Evolutionary conservation across 2,888 invertebrate genomes (phyloP).

Genomic region (Tiliacea citrago): DNA sequence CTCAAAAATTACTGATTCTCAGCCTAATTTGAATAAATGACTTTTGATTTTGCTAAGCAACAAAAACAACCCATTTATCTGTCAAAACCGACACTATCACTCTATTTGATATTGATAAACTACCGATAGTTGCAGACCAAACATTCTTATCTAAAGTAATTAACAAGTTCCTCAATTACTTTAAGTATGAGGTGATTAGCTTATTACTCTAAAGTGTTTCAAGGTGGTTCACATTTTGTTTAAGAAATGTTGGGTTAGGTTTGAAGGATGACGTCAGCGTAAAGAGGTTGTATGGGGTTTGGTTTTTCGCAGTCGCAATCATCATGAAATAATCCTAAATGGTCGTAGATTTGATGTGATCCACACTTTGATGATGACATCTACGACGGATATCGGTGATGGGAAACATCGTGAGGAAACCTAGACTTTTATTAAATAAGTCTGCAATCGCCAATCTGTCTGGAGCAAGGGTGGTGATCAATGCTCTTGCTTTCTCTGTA

Average conservation of each 20-base stretch:
- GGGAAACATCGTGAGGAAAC: neutral
- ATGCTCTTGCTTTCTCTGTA: neutral
- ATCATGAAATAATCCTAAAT: neutral
- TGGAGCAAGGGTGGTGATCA: too few species aligned
- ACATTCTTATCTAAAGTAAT: conserved; percentile 35
- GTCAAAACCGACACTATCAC: conserved; percentile 18
- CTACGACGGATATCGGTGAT: too few species aligned
- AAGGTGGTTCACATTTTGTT: conserved; percentile 22
- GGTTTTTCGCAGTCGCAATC: neutral
- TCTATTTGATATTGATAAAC: conserved; percentile 26
- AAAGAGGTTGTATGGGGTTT: neutral
- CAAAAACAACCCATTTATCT: conserved; percentile 9
- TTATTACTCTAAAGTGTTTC: conserved; percentile 25
- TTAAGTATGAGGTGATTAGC: conserved; percentile 30
- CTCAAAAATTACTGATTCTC: neutral
- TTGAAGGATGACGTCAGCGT: neutral
- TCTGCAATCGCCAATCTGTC: neutral
- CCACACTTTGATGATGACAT: too few species aligned
- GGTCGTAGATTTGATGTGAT: too few species aligned
- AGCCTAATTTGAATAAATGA: neutral
- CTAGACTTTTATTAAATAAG: too few species aligned
- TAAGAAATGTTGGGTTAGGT: neutral
- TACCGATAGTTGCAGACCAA: conserved; percentile 16
- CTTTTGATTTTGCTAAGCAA: neutral
- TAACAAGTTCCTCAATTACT: conserved; percentile 51